These are phyloP conservation scores for Esperia sulphurella DNA, from an alignment of 2,888 invertebrate genomes.

Conservation along the genomic window DNA sequence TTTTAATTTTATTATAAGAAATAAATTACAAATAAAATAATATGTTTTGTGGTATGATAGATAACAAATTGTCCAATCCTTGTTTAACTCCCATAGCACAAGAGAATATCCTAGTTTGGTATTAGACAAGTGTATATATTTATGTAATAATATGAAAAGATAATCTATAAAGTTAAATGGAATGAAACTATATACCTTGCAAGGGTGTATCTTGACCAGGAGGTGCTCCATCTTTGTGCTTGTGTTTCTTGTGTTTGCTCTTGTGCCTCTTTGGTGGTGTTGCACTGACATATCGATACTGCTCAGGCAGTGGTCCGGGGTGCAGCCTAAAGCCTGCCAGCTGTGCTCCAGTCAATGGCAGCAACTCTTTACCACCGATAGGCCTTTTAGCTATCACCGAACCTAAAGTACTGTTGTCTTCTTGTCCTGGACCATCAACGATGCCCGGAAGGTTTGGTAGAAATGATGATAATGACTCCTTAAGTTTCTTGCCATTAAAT, in stretches of 20 bases:
- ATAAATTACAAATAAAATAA: too few species aligned
- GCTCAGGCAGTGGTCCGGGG: conserved; percentile 97
- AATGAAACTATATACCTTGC: conserved; percentile 69
- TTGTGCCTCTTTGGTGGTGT: conserved; percentile 96
- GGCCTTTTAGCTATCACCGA: conserved; percentile 97
- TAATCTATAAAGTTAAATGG: not conserved
- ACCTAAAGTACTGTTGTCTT: conserved; percentile 91
- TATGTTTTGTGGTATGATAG: too few species aligned
- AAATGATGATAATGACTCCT: conserved; percentile 96
- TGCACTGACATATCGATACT: conserved; percentile 95
- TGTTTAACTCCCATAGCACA: too few species aligned
- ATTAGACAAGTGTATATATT: too few species aligned
- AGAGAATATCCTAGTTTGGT: too few species aligned
- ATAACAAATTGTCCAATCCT: too few species aligned
- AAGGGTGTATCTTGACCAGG: conserved; percentile 87
- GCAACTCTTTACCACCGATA: conserved; percentile 90
- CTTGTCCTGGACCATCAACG: conserved; percentile 94
- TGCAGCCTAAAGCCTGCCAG: conserved; percentile 96
- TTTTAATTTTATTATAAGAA: too few species aligned
- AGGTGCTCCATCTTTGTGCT: conserved; percentile 92
- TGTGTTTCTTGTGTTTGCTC: conserved; percentile 97
- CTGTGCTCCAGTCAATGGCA: conserved; percentile 92
- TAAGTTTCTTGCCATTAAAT: conserved; percentile 97
- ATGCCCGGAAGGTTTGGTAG: conserved; percentile 96
- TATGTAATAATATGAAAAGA: conserved; percentile 3